Evolutionary conservation across 2,888 invertebrate genomes (phyloP), one percentile per base, ranked within the genome.

Genomic region (Linnaemya tessellans): DNA sequence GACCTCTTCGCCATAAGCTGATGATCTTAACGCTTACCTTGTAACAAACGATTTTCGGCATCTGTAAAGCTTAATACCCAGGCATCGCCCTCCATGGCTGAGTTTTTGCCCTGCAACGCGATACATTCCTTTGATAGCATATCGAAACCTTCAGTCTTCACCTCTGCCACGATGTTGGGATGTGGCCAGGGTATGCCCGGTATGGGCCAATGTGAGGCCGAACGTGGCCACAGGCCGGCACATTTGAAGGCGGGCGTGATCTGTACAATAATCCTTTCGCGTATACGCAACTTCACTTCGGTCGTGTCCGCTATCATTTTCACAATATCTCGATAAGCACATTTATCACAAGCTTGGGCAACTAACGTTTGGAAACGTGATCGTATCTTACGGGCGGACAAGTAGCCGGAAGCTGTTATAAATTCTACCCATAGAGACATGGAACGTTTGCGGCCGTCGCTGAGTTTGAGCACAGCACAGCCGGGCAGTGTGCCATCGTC

Each of bases 401-500:
- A 93, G 92, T 98, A 98, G 5, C 98, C 98, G 5, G 97, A 97
- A 10, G 98, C 98, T 7, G 98, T 98, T 91, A 98, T 98, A 93
- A 98, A 98, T 93, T 98, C 98, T 74, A 98, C 98, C 98, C 98
- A 98, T 22, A 98, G 94, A 7, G 98, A 98, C 98, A 98, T 98
- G 89, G 98, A 98, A 77, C 98, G 95, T 92, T 98, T 98, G 87
- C 98, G 95, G 86, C 98, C 98, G 93, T 98, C 98, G 94, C 97
- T 97, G 51, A 98, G 94, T 92, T 98, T 98, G 65, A 98, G 94
- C 65, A 98, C 98, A 46, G 98, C 98, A 93, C 98, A 98, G 25
- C 98, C 98, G 2, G 97, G 97, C 88, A 98, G 93, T 0, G 97
- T 97, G 5, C 98, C 98, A 92, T 98, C 98, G 93, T 99, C 98